phyloP scores from a whole-genome alignment of 2,888 invertebrate species.

The Adelognathus sp. region DNA sequence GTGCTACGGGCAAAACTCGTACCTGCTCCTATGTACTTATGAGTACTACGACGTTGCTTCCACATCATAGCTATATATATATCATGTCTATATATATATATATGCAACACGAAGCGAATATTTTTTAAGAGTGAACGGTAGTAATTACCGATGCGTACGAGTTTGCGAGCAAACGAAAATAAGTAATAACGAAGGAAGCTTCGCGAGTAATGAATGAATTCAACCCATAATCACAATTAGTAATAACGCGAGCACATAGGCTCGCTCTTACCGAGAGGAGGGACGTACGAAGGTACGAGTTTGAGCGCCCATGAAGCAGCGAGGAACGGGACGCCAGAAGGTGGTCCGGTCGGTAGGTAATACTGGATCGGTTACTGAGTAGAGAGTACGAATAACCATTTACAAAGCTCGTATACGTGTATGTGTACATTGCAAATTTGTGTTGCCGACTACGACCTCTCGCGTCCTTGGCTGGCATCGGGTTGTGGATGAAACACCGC shows the following conservation, averaged over 20 bases:
- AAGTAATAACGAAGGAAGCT: not conserved
- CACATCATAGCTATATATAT: too few relatives aligned
- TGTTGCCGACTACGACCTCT: constrained; percentile 22
- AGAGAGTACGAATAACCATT: constrained; percentile 12
- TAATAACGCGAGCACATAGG: not conserved
- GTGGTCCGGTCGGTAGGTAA: constrained; percentile 47
- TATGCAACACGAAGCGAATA: not conserved
- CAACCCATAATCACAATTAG: constrained; percentile 49
- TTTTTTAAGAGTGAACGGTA: not conserved
- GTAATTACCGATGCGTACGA: not conserved
- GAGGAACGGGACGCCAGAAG: constrained; percentile 51
- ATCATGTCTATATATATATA: not conserved
- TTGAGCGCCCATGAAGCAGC: constrained; percentile 7
- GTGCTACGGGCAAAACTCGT: constrained; percentile 55
- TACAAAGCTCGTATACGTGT: not conserved
- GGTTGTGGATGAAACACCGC: constrained; percentile 39
- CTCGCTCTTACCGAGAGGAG: not conserved
- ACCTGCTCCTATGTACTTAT: constrained; percentile 25
- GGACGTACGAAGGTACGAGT: not conserved
- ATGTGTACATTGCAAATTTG: not conserved
- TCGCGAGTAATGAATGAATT: constrained; percentile 48
- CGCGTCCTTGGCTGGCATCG: constrained; percentile 36
- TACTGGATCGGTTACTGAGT: constrained; percentile 35
- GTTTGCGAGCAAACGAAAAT: not conserved
- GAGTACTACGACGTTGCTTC: constrained; percentile 25